These are phyloP conservation scores for Grantiella picta DNA, from an alignment of 2,113 vertebrate genomes.

Conservation along the genomic window DNA sequence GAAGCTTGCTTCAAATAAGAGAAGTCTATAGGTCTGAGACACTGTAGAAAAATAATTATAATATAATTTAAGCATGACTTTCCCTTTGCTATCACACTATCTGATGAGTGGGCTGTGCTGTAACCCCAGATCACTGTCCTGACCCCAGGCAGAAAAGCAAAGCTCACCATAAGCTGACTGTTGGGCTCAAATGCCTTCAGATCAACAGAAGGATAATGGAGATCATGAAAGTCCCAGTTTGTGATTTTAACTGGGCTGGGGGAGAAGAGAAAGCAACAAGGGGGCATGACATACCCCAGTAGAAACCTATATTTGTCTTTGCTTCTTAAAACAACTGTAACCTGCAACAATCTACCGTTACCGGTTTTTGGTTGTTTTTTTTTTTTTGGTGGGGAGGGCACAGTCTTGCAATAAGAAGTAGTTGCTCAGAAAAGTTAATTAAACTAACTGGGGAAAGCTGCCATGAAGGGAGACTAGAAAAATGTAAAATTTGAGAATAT, in stretches of 20 bases:
- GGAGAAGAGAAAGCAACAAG: neutral
- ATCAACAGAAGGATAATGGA: neutral
- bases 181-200: neutral
- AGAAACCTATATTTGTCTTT: neutral
- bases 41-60: neutral
- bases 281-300: neutral
- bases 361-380: accelerated
- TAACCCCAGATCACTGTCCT: neutral
- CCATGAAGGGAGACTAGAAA: neutral
- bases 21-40: neutral
- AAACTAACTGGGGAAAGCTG: neutral
- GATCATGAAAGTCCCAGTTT: neutral
- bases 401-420: neutral
- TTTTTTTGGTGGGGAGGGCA: neutral
- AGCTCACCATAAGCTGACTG: neutral
- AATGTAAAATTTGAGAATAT: neutral
- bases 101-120: neutral
- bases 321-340: neutral
- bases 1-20: neutral
- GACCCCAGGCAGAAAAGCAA: neutral
- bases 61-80: neutral
- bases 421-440: neutral
- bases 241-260: neutral
- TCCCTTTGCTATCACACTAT: neutral
- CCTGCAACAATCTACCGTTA: neutral